Base-by-base conservation (phyloP, 2,113 vertebrate genomes). In the Scophthalmus maximus region DNA sequence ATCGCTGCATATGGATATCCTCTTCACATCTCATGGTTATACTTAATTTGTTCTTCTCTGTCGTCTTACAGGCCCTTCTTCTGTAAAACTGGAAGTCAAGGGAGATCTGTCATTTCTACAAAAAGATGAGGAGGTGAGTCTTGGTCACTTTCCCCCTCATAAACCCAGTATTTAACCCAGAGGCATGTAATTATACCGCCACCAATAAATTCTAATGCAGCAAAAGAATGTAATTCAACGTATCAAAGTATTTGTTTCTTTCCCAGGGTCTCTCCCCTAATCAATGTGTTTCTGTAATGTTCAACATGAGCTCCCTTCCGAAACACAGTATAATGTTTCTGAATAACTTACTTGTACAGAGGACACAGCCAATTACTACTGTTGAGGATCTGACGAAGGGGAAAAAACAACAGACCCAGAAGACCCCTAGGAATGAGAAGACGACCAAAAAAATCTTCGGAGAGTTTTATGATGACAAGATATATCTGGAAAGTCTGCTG, bases 391-490 rank as follows among this genome's bases (percentile, higher is more conserved):
- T 78, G 22, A 81, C 73, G 2, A 88, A 87, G 36, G 79, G 91
- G 50, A 75, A 78, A 30, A 94, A 91, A 47, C 18, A 34, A 23
- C 75, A 73, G 3, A 83, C 18, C 26, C 92, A 91, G 30, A 92
- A 91, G 0, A 61, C 29, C 9, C 46, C 68, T 0, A 95, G 92
- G 85, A 95, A 70, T 1, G 88, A 94, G 49, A 97, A 86, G 86
- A 94, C 77, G 0, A 81, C 92, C 63, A 94, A 91, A 70, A 91
- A 95, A 49, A 92, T 97, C 23, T 91, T 97, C 15, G 96, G 96
- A 32, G 91, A 95, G 53, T 93, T 99, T 76, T 96, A 97, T 40
- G 88, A 80, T 70, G 97, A 99, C 88, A 97, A 94, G 82, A 92
- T 90, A 9, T 99, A 92, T 76, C 92, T 99, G 49, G 94, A 98